phyloP scores from a whole-genome alignment of 2,888 invertebrate species.

The Liodrosophila aerea region DNA sequence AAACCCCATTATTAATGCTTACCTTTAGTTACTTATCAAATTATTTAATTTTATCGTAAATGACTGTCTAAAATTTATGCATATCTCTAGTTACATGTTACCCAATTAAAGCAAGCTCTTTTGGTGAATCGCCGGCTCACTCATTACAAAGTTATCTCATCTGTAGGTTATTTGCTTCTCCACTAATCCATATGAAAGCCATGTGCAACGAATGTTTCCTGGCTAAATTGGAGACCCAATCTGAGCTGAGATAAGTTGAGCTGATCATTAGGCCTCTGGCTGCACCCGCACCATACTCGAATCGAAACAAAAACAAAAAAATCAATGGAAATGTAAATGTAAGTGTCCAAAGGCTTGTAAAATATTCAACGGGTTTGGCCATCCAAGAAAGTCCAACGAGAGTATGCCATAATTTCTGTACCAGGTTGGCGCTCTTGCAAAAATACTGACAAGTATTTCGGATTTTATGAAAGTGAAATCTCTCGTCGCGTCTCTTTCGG shows the following conservation, averaged over 20 bases:
- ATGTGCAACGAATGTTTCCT: conserved; percentile 42
- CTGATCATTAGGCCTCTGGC: conserved; percentile 54
- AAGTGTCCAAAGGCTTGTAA: conserved; percentile 36
- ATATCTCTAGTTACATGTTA: too few species aligned
- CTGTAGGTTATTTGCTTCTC: conserved; percentile 28
- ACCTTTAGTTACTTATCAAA: too few species aligned
- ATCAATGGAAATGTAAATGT: conserved; percentile 24
- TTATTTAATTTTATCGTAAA: too few species aligned
- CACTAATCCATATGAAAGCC: conserved; percentile 20
- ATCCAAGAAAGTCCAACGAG: conserved; percentile 34
- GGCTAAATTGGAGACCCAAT: too few species aligned
- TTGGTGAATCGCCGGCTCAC: conserved; percentile 33
- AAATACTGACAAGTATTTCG: conserved; percentile 49
- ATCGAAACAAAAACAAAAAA: conserved; percentile 4
- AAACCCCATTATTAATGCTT: too few species aligned
- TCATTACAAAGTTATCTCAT: conserved; percentile 22
- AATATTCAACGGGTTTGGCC: conserved; percentile 50
- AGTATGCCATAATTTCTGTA: conserved; percentile 54
- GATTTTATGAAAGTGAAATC: conserved; percentile 62
- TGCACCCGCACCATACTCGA: conserved; percentile 60
- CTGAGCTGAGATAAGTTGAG: conserved; percentile 7
- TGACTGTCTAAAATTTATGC: too few species aligned
- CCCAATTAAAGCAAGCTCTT: conserved; percentile 43
- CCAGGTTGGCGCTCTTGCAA: conserved; percentile 37
- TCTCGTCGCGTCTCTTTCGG: conserved; percentile 23